phyloP scores from a whole-genome alignment of 1,140 invertebrate species.

The Halesus radiatus region DNA sequence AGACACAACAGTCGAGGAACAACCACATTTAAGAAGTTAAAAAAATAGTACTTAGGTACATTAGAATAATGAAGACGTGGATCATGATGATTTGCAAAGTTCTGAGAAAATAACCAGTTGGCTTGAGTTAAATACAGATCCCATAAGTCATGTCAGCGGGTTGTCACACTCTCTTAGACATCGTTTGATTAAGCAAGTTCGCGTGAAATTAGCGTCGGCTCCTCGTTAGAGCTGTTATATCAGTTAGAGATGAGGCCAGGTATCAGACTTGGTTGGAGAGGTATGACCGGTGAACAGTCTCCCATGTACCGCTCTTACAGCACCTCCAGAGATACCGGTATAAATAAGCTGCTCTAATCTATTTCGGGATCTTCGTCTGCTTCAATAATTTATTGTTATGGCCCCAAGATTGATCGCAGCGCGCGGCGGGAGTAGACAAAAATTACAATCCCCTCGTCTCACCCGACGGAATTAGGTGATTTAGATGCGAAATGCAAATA shows the following conservation, averaged over 20 bases:
- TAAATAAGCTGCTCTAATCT: slow-evolving; percentile 48
- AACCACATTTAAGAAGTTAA: too few species aligned
- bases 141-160: slow-evolving; percentile 3
- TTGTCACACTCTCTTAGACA: neutral
- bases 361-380: slow-evolving; percentile 49
- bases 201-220: neutral
- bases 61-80: too few species aligned
- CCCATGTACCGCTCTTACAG: neutral
- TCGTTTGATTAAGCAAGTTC: neutral
- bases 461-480: slow-evolving; percentile 30
- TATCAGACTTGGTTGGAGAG: neutral
- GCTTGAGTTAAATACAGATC: too few species aligned
- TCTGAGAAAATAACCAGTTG: too few species aligned
- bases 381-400: slow-evolving; percentile 56
- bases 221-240: neutral
- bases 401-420: slow-evolving; percentile 48
- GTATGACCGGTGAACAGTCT: neutral
- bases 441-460: slow-evolving; percentile 38
- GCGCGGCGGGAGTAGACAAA: slow-evolving; percentile 45
- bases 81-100: too few species aligned
- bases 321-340: slow-evolving; percentile 39
- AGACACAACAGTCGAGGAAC: too few species aligned
- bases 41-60: too few species aligned
- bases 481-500: slow-evolving; percentile 42
- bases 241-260: slow-evolving; percentile 2